Base-by-base conservation (phyloP, 1,140 invertebrate genomes). In the Helicoverpa armigera region DNA sequence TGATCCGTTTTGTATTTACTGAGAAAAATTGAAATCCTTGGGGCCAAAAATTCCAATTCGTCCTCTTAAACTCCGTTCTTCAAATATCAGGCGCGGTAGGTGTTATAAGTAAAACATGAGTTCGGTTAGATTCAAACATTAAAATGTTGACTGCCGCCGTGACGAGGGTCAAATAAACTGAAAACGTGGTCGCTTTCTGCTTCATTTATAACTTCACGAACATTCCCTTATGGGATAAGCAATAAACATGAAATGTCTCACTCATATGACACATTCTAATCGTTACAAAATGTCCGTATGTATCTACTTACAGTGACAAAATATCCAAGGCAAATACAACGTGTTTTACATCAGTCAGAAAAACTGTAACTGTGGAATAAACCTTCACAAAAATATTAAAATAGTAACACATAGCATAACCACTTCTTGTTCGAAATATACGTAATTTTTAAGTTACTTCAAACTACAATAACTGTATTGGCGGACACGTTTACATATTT, bases 121-220 rank as follows among this genome's bases (percentile, higher is more conserved):
- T 75, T 75, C 73, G 48, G 61, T 75, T 75, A 75, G 73, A 75
- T 75, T 75, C 73, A 61, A 75, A 63, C 73, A 75, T 75, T 75
- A 63, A 60, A 75, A 75, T 50, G 73, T 75, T 73, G 70, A 61
- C 53, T 74, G 72, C 31, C 73, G 73, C 73, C n/a, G 58, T 75
- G 73, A 75, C 73, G 73, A 75, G 73, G 73, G 73, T 75, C 73
- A 75, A 75, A 75, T 75, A 75, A 61, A 75, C 73, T 75, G 56
- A 61, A 75, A 75, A 75, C 73, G 73, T 56, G 70, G 29, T 35
- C 56, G 58, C 16, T 56, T 75, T 63, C 54, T 61, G 56, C 35
- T 75, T 75, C 56, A 75, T 75, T 75, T 75, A 75, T 75, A 73
- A 73, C 56, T 61, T 75, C 73, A 75, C 35, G 58, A 35, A 50